Evolutionary conservation across 2,888 invertebrate species (phyloP).

Genomic region (Rutpela maculata): DNA sequence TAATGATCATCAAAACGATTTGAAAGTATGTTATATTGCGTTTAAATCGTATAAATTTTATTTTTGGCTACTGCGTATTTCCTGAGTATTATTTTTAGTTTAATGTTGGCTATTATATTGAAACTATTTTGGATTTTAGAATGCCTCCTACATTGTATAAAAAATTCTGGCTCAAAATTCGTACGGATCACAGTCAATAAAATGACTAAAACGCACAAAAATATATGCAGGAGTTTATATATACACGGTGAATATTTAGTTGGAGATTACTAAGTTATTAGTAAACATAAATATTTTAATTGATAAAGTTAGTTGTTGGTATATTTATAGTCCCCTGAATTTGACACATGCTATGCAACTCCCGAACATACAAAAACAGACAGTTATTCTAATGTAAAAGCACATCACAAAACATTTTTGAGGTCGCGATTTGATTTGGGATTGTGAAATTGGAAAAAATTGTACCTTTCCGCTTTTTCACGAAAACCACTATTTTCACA

Average conservation of each 20-base stretch:
- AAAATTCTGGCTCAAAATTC: conserved; percentile 45
- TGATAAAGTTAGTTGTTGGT: too few species aligned
- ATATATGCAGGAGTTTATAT: background rate
- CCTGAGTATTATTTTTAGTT: conserved; percentile 55
- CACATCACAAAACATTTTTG: too few species aligned
- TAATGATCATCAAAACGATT: background rate
- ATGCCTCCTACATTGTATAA: conserved; percentile 57
- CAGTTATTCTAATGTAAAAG: too few species aligned
- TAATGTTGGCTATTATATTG: conserved; percentile 57
- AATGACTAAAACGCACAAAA: background rate
- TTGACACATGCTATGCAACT: too few species aligned
- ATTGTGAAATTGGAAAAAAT: too few species aligned
- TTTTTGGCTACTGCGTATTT: conserved; percentile 56
- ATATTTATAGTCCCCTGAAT: too few species aligned
- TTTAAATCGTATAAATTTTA: conserved; percentile 47
- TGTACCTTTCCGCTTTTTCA: too few species aligned
- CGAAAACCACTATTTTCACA: too few species aligned
- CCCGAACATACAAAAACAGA: too few species aligned
- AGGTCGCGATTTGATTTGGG: too few species aligned
- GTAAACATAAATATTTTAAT: background rate
- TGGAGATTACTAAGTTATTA: too few species aligned
- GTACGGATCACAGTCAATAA: conserved; percentile 17
- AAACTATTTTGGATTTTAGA: conserved; percentile 59
- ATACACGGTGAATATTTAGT: too few species aligned
- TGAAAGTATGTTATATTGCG: conserved; percentile 8